Conservation (phyloP, 2,888 invertebrate species). For the Lycocerus yunnanus region DNA sequence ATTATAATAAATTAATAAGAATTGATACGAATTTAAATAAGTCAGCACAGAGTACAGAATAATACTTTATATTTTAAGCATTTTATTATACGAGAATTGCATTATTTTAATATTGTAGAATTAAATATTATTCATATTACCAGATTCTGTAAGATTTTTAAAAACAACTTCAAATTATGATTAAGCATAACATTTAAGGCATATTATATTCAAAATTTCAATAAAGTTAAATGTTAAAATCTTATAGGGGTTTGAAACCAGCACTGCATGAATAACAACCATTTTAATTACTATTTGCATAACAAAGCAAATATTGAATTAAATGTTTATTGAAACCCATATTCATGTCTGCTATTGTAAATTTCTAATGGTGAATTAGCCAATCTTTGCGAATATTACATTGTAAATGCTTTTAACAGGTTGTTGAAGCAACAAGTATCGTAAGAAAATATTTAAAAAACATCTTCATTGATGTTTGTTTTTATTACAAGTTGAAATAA, state of each 20-base stretch:
- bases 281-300: constrained; percentile 7
- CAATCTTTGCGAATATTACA: neutral
- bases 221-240: neutral
- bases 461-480: neutral
- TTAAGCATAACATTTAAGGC: neutral
- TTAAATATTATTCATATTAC: no score
- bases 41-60: no score
- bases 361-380: constrained; percentile 13
- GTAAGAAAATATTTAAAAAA: constrained; percentile 6
- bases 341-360: neutral
- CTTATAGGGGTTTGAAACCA: neutral
- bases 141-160: neutral
- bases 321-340: constrained; percentile 8
- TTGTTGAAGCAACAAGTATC: constrained; percentile 24
- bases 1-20: no score
- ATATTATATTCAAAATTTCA: neutral
- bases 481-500: no score
- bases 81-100: no score
- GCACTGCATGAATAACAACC: neutral
- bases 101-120: no score
- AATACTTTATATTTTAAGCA: no score
- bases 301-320: constrained; percentile 17
- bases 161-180: neutral
- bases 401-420: constrained; percentile 16
- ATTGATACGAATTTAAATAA: no score